A percentile compares a stretch with the other conserved stretches of the same genome.
Evolutionary conservation across 1,140 invertebrate species (phyloP).

Genomic region (Coptotermes formosanus): DNA sequence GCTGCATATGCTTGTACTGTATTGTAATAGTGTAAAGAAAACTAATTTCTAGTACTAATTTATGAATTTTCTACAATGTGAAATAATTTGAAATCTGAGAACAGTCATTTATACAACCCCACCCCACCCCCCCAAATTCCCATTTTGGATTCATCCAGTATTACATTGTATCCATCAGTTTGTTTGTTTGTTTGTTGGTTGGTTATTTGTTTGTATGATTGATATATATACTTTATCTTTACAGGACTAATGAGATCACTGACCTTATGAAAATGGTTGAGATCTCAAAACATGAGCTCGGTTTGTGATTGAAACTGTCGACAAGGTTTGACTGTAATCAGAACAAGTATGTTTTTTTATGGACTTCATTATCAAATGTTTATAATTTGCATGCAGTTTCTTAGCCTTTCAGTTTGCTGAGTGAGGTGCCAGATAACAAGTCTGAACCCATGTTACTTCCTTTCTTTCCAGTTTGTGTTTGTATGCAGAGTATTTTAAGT

Average conservation of each 20-base stretch:
- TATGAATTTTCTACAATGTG: too few species aligned
- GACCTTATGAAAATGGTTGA: neutral
- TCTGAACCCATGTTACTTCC: neutral
- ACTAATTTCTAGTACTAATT: too few species aligned
- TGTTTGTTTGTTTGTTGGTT: too few species aligned
- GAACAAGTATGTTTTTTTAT: neutral
- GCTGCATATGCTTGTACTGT: too few species aligned
- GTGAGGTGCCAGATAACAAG: neutral
- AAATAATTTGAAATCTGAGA: too few species aligned
- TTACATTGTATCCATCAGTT: too few species aligned
- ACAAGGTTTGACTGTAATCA: neutral
- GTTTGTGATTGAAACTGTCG: neutral
- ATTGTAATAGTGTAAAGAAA: too few species aligned
- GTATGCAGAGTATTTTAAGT: neutral
- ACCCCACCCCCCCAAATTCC: too few species aligned
- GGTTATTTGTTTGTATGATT: neutral
- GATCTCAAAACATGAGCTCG: neutral
- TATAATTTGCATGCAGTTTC: neutral
- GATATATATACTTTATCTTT: neutral
- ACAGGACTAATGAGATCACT: constrained; percentile 17
- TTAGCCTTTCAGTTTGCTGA: neutral
- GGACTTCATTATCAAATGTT: neutral
- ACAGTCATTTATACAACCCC: too few species aligned
- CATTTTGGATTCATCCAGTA: too few species aligned
- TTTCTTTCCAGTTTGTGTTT: neutral